phyloP scores from a whole-genome alignment of 2,888 invertebrate species.

The Gandaritis pyraliata region DNA sequence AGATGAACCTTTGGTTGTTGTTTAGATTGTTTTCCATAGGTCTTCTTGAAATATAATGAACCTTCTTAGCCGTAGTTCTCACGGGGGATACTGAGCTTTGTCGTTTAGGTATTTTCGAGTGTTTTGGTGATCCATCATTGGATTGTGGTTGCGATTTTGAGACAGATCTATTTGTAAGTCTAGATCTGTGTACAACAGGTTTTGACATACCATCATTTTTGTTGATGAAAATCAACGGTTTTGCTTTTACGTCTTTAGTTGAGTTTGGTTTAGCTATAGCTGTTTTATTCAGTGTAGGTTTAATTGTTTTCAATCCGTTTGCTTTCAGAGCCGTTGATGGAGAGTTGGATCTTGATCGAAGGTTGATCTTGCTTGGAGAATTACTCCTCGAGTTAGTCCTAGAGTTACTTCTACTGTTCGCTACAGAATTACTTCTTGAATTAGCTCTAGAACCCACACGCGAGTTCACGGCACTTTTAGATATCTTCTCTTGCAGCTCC shows the following conservation, averaged over 20 bases:
- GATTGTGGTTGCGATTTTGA: conserved; percentile 79
- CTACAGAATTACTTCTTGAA: conserved; percentile 45
- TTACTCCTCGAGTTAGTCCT: conserved; percentile 68
- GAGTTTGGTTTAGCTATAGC: conserved; percentile 47
- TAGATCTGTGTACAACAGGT: conserved; percentile 67
- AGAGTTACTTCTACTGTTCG: conserved; percentile 44
- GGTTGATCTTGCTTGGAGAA: conserved; percentile 69
- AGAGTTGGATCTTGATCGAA: conserved; percentile 76
- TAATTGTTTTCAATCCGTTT: conserved; percentile 12
- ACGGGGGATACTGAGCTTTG: conserved; percentile 77
- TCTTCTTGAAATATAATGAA: conserved; percentile 53
- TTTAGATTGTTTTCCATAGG: conserved; percentile 61
- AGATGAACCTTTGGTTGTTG: conserved; percentile 72
- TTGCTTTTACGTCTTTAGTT: conserved; percentile 60
- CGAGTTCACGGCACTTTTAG: conserved; percentile 59
- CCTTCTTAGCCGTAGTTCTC: conserved; percentile 52
- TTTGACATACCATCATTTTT: conserved; percentile 57
- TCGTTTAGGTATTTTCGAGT: conserved; percentile 79
- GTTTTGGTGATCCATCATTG: conserved; percentile 76
- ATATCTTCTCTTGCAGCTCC: conserved; percentile 71
- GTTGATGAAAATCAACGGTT: conserved; percentile 56
- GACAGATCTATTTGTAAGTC: conserved; percentile 57
- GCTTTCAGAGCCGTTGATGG: conserved; percentile 57
- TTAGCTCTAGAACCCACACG: conserved; percentile 43
- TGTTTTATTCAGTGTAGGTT: conserved; percentile 12